These are phyloP conservation scores for Sphyrna mokarran DNA, from an alignment of 2,113 vertebrate species.

Conservation along the genomic window DNA sequence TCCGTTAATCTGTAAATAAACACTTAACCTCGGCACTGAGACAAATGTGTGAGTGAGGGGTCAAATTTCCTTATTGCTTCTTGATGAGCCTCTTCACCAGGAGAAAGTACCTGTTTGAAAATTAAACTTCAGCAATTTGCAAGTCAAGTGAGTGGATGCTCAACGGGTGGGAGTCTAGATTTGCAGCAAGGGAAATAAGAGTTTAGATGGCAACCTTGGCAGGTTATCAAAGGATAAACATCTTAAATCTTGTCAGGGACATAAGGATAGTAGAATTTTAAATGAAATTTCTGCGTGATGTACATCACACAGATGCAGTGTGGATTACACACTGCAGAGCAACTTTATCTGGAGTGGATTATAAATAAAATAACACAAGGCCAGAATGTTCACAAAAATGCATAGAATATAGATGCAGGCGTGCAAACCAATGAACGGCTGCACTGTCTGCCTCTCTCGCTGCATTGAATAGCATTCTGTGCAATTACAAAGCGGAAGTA, in stretches of 20 bases:
- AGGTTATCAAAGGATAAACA: neutral
- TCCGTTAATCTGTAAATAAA: conserved; percentile 2
- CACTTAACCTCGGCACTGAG: neutral
- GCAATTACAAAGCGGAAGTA: too few species aligned
- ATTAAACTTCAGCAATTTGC: neutral
- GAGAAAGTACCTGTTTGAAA: neutral
- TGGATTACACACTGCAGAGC: neutral
- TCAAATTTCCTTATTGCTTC: conserved; percentile 17
- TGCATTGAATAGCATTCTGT: too few species aligned
- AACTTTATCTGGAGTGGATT: neutral
- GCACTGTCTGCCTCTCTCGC: too few species aligned
- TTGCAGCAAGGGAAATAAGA: neutral
- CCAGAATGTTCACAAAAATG: too few species aligned
- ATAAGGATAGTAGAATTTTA: neutral
- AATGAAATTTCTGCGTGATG: neutral
- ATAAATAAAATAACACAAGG: neutral
- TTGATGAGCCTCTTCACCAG: neutral
- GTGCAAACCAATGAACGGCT: too few species aligned
- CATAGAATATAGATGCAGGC: too few species aligned
- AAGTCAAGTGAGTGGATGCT: neutral
- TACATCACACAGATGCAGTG: neutral
- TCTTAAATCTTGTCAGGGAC: neutral
- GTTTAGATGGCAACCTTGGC: neutral
- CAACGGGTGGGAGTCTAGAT: neutral
- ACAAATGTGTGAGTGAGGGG: neutral